Base-by-base conservation (phyloP, 2,113 vertebrate genomes). In the Pelecanus crispus region DNA sequence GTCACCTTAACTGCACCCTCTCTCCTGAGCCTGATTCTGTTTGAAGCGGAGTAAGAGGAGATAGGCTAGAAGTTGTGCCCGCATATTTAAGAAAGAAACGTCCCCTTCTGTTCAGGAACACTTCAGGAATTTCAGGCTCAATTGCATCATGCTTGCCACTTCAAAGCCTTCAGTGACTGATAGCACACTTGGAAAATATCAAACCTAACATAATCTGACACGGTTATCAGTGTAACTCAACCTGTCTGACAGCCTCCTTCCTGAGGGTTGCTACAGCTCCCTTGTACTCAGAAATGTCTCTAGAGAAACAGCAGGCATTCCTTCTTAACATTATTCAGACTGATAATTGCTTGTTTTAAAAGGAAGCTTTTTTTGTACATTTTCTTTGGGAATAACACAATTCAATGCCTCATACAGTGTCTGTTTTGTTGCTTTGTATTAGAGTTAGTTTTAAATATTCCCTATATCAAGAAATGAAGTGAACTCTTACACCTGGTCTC, bases 181-280 rank as follows among this genome's bases (percentile, higher is more conserved):
- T 81, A 13, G 5, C 52, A 91, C 31, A 53, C 77, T 93, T 91
- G 65, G 86, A 95, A 96, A 88, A 83, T 72, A 95, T 42, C 88
- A 96, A 84, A 86, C 11, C 15, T 92, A 83, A 93, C 66, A 84
- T 65, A 86, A 82, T 29, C 59, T 73, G 79, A 73, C 94, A n/a
- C 0, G 3, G 25, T 66, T 82, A 92, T 88, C 62, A 34, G 38
- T 81, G 40, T 44, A 94, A 86, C 67, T 94, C 90, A 84, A 74
- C 90, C 42, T 79, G 19, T 50, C 42, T 78, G 63, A 81, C 63
- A 86, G 75, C 25, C 63, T 88, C 40, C 40, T 61, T 88, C 88
- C 72, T 42, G 40, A 75, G 63, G 61, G 42, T 11, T 92, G 31
- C 65, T 87, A 22, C 11, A 55, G 45, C 42, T 81, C 71, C 70